Conservation (phyloP, 2,888 invertebrate genomes). For the Noctua pronuba region DNA sequence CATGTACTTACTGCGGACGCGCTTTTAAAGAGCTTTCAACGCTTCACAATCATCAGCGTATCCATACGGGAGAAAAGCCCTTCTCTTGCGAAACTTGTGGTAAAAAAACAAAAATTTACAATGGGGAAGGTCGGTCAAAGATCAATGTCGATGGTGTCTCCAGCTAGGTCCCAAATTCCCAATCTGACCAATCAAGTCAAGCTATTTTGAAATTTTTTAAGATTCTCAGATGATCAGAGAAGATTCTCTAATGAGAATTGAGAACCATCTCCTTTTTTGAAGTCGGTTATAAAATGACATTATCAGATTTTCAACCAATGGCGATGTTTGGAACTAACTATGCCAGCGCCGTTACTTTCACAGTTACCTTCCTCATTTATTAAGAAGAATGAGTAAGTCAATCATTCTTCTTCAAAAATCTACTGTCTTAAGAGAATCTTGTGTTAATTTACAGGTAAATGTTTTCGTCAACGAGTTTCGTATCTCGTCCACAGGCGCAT, state of each 20-base stretch:
- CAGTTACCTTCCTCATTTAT: neutral
- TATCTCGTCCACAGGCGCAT: slow-evolving; percentile 96
- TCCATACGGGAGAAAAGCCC: slow-evolving; percentile 96
- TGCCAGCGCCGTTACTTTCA: neutral
- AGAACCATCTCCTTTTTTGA: no score
- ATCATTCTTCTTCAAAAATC: neutral
- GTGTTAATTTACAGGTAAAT: slow-evolving; percentile 92
- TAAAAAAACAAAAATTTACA: slow-evolving; percentile 78
- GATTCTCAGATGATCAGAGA: no score
- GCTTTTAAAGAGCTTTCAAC: slow-evolving; percentile 97
- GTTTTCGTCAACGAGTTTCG: slow-evolving; percentile 96
- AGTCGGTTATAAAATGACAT: neutral
- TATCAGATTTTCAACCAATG: neutral
- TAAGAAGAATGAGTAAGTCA: neutral
- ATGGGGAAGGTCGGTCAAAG: neutral
- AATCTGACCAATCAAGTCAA: neutral
- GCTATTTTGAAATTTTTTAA: neutral
- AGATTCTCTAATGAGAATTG: no score
- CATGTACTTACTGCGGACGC: slow-evolving; percentile 94
- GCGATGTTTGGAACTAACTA: neutral
- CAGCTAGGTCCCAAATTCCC: neutral
- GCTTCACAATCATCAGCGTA: slow-evolving; percentile 96
- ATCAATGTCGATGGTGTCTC: neutral
- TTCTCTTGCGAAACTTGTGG: slow-evolving; percentile 97
- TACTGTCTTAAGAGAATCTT: neutral